Evolutionary conservation across 2,888 invertebrate species (phyloP), one percentile per base, ranked within the genome.

Genomic region (Dastarcus helophoroides): DNA sequence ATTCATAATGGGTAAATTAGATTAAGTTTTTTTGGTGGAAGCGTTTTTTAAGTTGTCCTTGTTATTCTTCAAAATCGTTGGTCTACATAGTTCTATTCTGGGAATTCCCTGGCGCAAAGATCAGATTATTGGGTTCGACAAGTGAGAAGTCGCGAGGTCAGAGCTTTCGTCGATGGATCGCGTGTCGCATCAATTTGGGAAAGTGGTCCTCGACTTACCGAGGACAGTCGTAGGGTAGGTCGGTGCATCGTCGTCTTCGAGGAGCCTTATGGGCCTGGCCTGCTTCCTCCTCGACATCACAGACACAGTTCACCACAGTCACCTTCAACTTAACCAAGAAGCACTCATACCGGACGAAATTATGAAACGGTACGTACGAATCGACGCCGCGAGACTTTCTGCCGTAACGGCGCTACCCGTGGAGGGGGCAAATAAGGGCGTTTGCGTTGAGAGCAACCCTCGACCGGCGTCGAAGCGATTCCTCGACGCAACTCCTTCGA

Each of bases 221-320:
- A 44, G 39, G 41, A 41, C 41, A 39, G 46, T 38, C 37, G 40
- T 35, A 28, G 42, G 39, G 16, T 9, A 26, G 30, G 38, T 38
- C 14, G 34, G 40, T 40, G 48, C 58, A 42, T 61, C 63, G 41
- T 67, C 68, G 41, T 64, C 62, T 52, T 67, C 66, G 40, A 64
- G 60, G 44, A 65, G 61, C 39, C 65, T 58, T 44, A 64, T 65
- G 41, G 68, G 68, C 42, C 67, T 58, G 29, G 67, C 67, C 49
- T 68, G 68, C 57, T 68, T 68, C 51, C 68, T 56, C 38, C 68
- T 62, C 44, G 68, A 68, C 67, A 68, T 67, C 43, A 51, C 56
- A 39, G 46, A 50, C 49, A 45, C 46, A 42, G 48, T 51, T 48
- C 52, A 47, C 46, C 47, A 50, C 50, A 26, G 40, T 43, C 47